A percentile compares a stretch with the other conserved stretches of the same genome.
These are phyloP conservation scores for Caenorhabditis japonica DNA, from an alignment of 2,888 invertebrate species.

Conservation along the genomic window DNA sequence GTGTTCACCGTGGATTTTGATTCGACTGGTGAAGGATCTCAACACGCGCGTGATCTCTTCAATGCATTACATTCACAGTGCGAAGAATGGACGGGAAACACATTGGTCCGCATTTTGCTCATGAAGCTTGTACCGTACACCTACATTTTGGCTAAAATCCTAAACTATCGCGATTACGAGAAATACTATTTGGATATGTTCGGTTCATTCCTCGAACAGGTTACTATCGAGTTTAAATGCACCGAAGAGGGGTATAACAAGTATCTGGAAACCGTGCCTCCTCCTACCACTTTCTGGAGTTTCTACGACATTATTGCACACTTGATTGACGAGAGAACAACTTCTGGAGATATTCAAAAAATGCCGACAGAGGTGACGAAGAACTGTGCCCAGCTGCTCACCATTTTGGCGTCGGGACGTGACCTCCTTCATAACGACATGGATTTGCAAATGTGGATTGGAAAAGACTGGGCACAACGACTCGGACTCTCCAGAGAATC, in stretches of 20 bases:
- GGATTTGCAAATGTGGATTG: conserved; percentile 34
- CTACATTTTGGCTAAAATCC: conserved; percentile 5
- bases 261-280: neutral
- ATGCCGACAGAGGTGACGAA: conserved; percentile 21
- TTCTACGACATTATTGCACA: conserved; percentile 6
- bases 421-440: conserved; percentile 7
- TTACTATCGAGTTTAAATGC: conserved; percentile 1
- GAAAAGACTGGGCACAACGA: conserved; percentile 27
- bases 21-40: conserved; percentile 6
- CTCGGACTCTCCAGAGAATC: conserved; percentile 12
- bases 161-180: conserved; percentile 17
- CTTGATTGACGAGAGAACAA: conserved; percentile 4
- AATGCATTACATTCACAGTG: conserved; percentile 36
- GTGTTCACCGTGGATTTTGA: conserved; percentile 13
- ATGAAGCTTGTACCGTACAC: conserved; percentile 22
- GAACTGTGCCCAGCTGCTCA: conserved; percentile 4
- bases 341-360: conserved; percentile 9
- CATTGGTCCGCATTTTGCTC: conserved; percentile 1
- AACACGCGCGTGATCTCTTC: conserved; percentile 12
- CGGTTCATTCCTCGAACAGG: neutral
- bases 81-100: conserved; percentile 18
- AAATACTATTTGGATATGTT: conserved; percentile 14
- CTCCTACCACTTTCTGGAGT: conserved; percentile 10
- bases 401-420: conserved; percentile 7
- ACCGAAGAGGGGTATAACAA: neutral